Evolutionary conservation across 2,797 vertebrate genomes (phyloP).

Genomic region (Thalassophryne amazonica): DNA sequence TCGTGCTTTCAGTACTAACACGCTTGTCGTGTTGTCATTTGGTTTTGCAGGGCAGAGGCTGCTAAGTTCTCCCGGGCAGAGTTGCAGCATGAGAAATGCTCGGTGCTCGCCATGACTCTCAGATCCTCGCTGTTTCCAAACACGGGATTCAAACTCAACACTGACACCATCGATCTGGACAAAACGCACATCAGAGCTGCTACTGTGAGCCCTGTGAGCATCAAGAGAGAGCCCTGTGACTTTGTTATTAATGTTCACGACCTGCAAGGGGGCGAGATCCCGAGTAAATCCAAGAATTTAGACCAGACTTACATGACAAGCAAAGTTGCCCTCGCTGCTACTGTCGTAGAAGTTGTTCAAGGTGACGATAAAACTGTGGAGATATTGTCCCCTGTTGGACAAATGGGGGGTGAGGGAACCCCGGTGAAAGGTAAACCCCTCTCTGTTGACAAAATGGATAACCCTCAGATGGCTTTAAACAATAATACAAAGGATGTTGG

Average conservation of each 20-base stretch:
- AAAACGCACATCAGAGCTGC: constrained; percentile 35
- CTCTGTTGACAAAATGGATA: constrained; percentile 79
- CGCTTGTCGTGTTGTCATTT: not conserved
- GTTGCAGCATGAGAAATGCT: constrained; percentile 58
- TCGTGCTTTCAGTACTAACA: not conserved
- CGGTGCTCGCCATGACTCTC: constrained; percentile 81
- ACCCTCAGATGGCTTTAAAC: constrained; percentile 78
- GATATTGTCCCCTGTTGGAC: constrained; percentile 77
- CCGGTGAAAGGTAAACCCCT: constrained; percentile 83
- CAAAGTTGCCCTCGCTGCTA: constrained; percentile 63
- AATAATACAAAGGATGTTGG: constrained; percentile 76
- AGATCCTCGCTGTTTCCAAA: constrained; percentile 82
- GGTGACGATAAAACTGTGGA: constrained; percentile 70
- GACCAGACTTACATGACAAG: constrained; percentile 72
- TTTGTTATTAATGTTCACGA: constrained; percentile 68
- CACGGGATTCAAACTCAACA: constrained; percentile 65
- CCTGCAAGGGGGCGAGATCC: constrained; percentile 60
- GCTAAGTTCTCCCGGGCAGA: constrained; percentile 37
- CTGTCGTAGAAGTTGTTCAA: constrained; percentile 64
- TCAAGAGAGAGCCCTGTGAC: constrained; percentile 74
- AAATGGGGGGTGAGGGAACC: constrained; percentile 86
- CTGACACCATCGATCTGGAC: constrained; percentile 60
- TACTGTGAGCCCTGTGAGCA: constrained; percentile 47
- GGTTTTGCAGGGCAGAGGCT: constrained; percentile 37
- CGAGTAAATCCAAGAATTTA: constrained; percentile 63